Conservation (phyloP, 2,113 vertebrate genomes). For the Aphelocoma coerulescens region DNA sequence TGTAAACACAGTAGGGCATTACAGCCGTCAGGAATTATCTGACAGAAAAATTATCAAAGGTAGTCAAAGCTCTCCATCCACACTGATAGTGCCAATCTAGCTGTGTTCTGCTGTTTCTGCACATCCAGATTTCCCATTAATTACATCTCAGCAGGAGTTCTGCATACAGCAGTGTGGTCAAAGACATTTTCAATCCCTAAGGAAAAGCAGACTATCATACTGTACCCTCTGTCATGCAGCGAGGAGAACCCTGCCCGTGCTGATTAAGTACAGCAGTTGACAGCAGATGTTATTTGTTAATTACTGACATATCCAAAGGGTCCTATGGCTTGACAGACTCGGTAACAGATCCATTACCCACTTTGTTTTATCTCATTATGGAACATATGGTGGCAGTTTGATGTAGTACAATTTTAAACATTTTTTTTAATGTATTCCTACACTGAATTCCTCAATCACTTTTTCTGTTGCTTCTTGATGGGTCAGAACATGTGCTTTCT, state of each 20-base stretch:
- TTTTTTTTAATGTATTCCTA: neutral
- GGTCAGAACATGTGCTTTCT: neutral
- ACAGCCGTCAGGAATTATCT: neutral
- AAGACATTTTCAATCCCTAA: neutral
- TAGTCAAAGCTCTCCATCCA: neutral
- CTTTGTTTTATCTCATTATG: neutral
- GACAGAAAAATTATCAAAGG: neutral
- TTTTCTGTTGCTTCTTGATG: neutral
- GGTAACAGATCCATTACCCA: neutral
- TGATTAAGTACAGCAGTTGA: slow-evolving; percentile 38
- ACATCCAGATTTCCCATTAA: neutral
- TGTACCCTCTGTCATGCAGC: neutral
- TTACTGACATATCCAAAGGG: slow-evolving; percentile 43
- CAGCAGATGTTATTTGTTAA: slow-evolving; percentile 48
- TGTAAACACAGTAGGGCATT: neutral
- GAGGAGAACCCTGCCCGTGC: neutral
- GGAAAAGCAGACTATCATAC: neutral
- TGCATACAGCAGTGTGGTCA: neutral
- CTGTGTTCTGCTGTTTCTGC: neutral
- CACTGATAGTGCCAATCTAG: neutral
- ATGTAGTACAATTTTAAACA: neutral
- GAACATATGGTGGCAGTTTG: neutral
- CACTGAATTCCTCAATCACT: neutral
- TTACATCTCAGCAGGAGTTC: neutral
- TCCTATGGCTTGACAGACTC: slow-evolving; percentile 3